Evolutionary conservation across 1,140 invertebrate genomes (phyloP).

Genomic region (Ceratina japonica): DNA sequence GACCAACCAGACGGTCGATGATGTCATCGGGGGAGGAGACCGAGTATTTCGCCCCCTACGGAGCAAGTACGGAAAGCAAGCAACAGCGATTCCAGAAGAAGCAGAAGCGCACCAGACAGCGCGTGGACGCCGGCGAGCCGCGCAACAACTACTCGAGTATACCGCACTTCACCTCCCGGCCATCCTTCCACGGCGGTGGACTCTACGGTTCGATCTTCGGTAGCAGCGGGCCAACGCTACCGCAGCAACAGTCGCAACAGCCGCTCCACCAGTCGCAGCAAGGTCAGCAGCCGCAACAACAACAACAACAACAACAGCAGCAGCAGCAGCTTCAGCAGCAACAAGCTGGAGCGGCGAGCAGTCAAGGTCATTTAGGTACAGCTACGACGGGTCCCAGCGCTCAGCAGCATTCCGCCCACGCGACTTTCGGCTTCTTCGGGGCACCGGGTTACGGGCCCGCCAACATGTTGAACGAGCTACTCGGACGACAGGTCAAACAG

Average conservation of each 20-base stretch:
- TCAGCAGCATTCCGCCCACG: constrained; percentile 78
- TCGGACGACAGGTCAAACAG: constrained; percentile 87
- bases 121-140: constrained; percentile 95
- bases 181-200: constrained; percentile 89
- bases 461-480: constrained; percentile 91
- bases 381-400: constrained; percentile 75
- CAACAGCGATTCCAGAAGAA: constrained; percentile 90
- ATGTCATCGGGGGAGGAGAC: constrained; percentile 97
- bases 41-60: constrained; percentile 93
- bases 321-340: constrained; percentile 62
- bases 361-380: constrained; percentile 72
- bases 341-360: constrained; percentile 77
- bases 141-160: constrained; percentile 95
- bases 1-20: constrained; percentile 85
- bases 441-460: constrained; percentile 87
- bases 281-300: constrained; percentile 53
- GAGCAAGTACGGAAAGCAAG: constrained; percentile 82
- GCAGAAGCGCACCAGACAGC: constrained; percentile 93
- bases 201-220: constrained; percentile 90
- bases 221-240: constrained; percentile 66
- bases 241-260: constrained; percentile 55
- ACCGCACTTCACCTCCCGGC: constrained; percentile 91
- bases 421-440: constrained; percentile 83
- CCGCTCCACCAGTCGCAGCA: constrained; percentile 48
- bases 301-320: constrained; percentile 54